Conservation (phyloP, 2,797 vertebrate species). For the Periparus ater region DNA sequence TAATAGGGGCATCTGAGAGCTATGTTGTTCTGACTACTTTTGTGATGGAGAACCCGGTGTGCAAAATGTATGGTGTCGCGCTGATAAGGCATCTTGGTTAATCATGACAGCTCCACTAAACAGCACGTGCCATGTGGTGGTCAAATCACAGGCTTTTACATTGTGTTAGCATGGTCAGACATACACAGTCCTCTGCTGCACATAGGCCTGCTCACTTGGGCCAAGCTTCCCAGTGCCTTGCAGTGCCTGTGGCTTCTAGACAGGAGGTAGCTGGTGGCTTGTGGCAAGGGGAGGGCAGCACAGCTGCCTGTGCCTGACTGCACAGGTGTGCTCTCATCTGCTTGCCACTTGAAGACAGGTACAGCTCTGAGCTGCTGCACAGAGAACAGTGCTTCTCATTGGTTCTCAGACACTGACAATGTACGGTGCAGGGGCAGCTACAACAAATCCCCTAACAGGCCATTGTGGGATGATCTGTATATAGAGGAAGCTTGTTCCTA, state of each 20-base stretch:
- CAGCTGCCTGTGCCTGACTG: neutral
- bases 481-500: neutral
- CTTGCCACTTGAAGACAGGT: neutral
- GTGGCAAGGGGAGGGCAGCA: neutral
- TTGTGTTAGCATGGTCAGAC: neutral
- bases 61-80: fast-evolving
- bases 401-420: neutral
- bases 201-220: neutral
- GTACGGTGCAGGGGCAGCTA: neutral
- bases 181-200: neutral
- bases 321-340: fast-evolving
- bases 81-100: neutral
- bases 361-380: neutral
- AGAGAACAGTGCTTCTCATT: fast-evolving
- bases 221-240: neutral
- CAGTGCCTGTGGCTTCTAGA: neutral
- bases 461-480: neutral
- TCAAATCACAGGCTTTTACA: neutral
- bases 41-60: neutral
- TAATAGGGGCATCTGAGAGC: neutral
- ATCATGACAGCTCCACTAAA: fast-evolving
- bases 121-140: fast-evolving
- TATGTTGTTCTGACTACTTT: neutral
- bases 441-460: neutral
- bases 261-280: neutral